Base-by-base conservation (phyloP, 2,888 invertebrate genomes). In the Pyrrhosoma nymphula region DNA sequence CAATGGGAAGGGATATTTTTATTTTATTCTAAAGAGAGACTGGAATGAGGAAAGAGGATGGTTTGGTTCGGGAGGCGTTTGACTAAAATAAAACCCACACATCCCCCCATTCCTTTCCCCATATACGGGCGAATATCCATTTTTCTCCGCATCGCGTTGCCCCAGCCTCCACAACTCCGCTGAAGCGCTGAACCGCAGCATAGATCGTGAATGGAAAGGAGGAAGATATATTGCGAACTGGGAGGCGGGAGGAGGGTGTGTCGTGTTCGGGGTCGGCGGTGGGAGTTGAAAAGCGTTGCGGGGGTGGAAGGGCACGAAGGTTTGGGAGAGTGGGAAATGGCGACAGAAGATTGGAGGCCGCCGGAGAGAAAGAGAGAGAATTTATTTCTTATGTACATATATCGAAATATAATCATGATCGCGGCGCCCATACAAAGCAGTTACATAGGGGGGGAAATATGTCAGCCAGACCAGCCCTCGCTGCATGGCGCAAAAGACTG, bases 201-300 rank as follows among this genome's bases (percentile, higher is more conserved):
- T 91, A 60, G 39, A 63, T 63, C 69, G 93, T 69, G 93, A 93
- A 93, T 93, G 93, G 93, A 69, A 91, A n/a, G 69, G 69, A 56
- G 47, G 35, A 39, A 93, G 69, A 75, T 93, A 75, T 93, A 93
- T 93, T 63, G 75, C 93, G 10, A 30, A 14, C 18, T 2, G 60
- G 90, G 26, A 47, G 55, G n/a, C 56, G 20, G 56, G 90, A 90
- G 90, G 90, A n/a, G n/a, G 90, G n/a, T n/a, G 35, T 56, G 20
- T 60, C 60, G 60, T 14, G 12, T 60, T 60, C 60, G 20, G 60
- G 88, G 47, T 88, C 39, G 60, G 2, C 20, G 20, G 20, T 1
- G 60, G 60, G 60, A 47, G 47, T 47, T 47, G 47, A 47, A 47
- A 47, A 47, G 2, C 47, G 60, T 20, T 8, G 26, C 47, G 47